These are phyloP conservation scores for Lamprotornis superbus DNA, from an alignment of 2,113 vertebrate species.

Conservation along the genomic window DNA sequence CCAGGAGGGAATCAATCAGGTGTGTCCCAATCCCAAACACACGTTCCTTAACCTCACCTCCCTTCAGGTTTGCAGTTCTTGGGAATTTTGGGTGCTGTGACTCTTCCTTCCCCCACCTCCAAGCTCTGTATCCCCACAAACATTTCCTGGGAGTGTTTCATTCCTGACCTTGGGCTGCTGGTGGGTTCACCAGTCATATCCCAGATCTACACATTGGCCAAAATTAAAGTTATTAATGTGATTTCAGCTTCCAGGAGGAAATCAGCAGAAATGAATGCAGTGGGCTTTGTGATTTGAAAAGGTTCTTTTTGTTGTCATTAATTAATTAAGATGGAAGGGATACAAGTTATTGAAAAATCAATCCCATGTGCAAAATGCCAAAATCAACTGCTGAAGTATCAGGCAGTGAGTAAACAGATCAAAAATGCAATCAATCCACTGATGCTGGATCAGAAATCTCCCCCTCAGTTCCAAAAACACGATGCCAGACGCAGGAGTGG, in stretches of 20 bases:
- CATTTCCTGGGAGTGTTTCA: neutral
- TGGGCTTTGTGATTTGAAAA: conserved; percentile 42
- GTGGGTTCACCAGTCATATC: neutral
- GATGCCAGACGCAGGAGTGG: conserved; percentile 59
- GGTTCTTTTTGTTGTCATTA: neutral
- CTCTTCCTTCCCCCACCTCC: neutral
- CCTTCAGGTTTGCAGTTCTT: neutral
- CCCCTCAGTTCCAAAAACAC: conserved; percentile 43
- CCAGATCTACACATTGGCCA: neutral
- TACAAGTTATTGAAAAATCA: conserved; percentile 29
- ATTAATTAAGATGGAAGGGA: conserved; percentile 19
- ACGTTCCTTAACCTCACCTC: neutral
- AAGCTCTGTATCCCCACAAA: neutral
- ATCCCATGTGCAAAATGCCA: conserved; percentile 50
- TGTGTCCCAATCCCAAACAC: fast-evolving
- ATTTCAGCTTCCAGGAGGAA: conserved; percentile 26
- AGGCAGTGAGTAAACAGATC: conserved; percentile 64
- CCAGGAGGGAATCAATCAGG: neutral
- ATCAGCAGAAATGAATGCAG: conserved; percentile 40
- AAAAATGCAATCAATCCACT: conserved; percentile 49
- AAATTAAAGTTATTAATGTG: neutral
- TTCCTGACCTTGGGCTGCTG: conserved; percentile 33
- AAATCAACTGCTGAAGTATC: conserved; percentile 53
- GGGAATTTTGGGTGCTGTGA: neutral
- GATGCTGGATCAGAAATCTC: conserved; percentile 43